A percentile compares a stretch with the other conserved stretches of the same genome.
Conservation (phyloP, 2,113 vertebrate genomes). For the Atlantisia rogersi region DNA sequence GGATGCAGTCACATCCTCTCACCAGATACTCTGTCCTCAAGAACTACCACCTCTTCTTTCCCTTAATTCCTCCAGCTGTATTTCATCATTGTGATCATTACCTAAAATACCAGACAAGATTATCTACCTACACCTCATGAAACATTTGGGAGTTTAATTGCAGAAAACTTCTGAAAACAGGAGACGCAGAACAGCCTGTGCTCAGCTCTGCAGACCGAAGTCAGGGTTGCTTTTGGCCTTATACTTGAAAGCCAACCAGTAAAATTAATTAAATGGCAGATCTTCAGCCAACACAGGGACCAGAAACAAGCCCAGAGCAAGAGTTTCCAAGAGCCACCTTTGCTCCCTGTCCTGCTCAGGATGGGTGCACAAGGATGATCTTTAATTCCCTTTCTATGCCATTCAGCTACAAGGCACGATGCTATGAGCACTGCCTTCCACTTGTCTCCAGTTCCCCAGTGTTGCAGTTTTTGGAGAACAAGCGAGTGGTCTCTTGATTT, state of each 20-base stretch:
- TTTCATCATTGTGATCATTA: neutral
- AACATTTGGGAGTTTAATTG: neutral
- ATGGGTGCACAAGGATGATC: neutral
- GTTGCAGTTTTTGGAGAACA: neutral
- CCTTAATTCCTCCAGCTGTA: neutral
- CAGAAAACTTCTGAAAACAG: neutral
- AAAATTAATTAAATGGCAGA: neutral
- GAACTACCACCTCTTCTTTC: neutral
- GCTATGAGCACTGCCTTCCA: neutral
- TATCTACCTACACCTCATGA: neutral
- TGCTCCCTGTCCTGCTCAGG: neutral
- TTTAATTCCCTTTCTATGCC: neutral
- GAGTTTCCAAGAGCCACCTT: neutral
- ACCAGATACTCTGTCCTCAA: neutral
- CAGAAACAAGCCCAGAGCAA: neutral
- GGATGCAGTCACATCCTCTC: neutral
- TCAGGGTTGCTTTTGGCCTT: neutral
- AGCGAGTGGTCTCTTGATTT: neutral
- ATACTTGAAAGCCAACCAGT: neutral
- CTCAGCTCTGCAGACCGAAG: neutral
- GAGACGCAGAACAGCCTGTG: neutral
- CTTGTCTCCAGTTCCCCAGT: neutral
- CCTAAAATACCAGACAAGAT: neutral
- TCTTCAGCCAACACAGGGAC: neutral
- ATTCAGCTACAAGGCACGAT: neutral